A percentile compares a stretch with the other conserved stretches of the same genome.
phyloP scores from a whole-genome alignment of 2,113 vertebrate species.

The Apistogramma diplotaenia region DNA sequence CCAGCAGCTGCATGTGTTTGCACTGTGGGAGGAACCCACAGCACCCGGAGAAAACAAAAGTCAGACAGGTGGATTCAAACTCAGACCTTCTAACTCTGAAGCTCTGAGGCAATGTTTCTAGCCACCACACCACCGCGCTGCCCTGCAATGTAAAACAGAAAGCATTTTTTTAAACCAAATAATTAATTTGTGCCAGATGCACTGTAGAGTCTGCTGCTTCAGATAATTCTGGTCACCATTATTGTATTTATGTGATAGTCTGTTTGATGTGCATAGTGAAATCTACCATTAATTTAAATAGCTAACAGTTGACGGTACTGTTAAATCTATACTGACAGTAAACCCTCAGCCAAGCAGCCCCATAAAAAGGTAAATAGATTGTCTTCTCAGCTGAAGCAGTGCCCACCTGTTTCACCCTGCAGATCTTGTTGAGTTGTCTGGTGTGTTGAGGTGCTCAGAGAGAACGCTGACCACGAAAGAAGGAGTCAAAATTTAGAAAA shows the following conservation, averaged over 20 bases:
- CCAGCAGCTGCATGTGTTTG: no score
- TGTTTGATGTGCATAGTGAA: slow-evolving; percentile 30
- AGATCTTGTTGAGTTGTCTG: background rate
- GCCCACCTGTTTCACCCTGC: background rate
- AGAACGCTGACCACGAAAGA: background rate
- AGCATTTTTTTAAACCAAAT: background rate
- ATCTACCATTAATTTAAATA: slow-evolving; percentile 30
- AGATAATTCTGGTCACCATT: background rate
- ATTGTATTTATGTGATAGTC: slow-evolving; percentile 3
- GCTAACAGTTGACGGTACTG: background rate
- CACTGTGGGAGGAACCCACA: no score
- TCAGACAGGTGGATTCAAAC: no score
- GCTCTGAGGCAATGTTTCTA: no score
- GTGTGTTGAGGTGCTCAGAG: background rate
- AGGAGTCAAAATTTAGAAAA: background rate
- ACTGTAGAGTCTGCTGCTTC: background rate
- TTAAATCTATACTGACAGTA: background rate
- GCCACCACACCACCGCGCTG: no score
- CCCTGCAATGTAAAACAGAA: background rate
- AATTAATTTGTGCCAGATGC: background rate
- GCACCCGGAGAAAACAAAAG: no score
- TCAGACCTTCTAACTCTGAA: no score
- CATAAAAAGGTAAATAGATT: background rate
- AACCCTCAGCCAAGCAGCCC: background rate
- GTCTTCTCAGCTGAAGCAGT: background rate